Base-by-base conservation (phyloP, 2,888 invertebrate genomes). In the Phalera bucephala region DNA sequence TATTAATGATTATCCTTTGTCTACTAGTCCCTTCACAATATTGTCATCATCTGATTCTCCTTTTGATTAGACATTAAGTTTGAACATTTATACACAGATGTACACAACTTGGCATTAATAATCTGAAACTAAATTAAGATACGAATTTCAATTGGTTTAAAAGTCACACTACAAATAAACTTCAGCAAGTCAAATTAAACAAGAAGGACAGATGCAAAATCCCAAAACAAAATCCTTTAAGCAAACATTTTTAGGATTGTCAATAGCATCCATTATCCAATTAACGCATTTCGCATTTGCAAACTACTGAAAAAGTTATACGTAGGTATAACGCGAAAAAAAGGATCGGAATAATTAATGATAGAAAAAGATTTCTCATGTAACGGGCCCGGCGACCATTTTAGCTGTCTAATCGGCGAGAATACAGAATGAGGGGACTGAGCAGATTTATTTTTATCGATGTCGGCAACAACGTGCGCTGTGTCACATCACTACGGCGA, bases 331-430 rank as follows among this genome's bases (percentile, higher is more conserved):
- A n/a, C n/a, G 12, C 27, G 14, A 13, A 14, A 17, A 14, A 27
- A 47, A 43, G 34, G 19, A 33, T 27, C 21, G 12, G 75, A 80
- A 80, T 81, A 62, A 79, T 77, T 73, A 48, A 81, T 75, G 60
- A 56, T 59, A 63, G 63, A 68, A 73, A 80, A 80, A 75, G 72
- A 72, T 64, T 80, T 82, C 58, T 49, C 64, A 21, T 77, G 78
- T 80, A 66, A 54, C 57, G 36, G 31, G 41, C 44, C 44, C 37
- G 40, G 44, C 40, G 45, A 50, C 51, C 48, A 52, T 59, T 55
- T 51, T 53, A 56, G 23, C 61, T 61, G 64, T 61, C 69, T 62
- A 63, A 66, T 64, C 47, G 59, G 49, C 56, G 38, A 37, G 74
- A 69, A 69, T 72, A 45, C 45, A 37, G 45, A 64, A 75, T 72